Percentiles rank a stretch among this genome's conserved stretches.
Conservation (phyloP, 2,888 invertebrate species). For the Tipula confusa region DNA sequence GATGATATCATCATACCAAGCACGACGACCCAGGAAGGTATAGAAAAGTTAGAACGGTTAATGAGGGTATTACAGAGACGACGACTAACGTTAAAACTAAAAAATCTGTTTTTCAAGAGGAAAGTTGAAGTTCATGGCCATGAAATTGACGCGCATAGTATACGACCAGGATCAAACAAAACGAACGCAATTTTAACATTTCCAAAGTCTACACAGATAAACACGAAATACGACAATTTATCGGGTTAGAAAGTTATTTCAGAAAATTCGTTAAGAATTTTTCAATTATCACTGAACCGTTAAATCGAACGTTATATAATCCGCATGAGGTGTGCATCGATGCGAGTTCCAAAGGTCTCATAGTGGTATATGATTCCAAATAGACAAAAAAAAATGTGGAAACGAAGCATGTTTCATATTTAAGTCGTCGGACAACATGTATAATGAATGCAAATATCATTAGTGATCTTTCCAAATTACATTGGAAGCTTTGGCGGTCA, state of each 20-base stretch:
- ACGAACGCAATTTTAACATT: constrained; percentile 38
- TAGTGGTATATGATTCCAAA: constrained; percentile 38
- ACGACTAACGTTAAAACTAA: neutral
- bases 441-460: neutral
- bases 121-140: neutral
- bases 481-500: no score
- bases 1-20: no score
- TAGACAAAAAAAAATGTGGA: neutral
- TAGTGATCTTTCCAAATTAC: no score
- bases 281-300: neutral
- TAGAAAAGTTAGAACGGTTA: neutral
- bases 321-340: constrained; percentile 37
- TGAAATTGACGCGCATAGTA: neutral
- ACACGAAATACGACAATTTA: constrained; percentile 37
- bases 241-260: constrained; percentile 36
- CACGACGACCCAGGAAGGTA: neutral
- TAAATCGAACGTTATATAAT: neutral
- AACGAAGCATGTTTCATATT: neutral
- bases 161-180: constrained; percentile 38
- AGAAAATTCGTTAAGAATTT: constrained; percentile 33
- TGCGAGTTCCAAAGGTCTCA: no score
- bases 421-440: no score
- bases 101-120: neutral
- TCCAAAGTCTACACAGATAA: constrained; percentile 36
- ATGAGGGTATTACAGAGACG: neutral